These are phyloP conservation scores for Boloria euphrosyne DNA, from an alignment of 2,888 invertebrate genomes.

Conservation along the genomic window DNA sequence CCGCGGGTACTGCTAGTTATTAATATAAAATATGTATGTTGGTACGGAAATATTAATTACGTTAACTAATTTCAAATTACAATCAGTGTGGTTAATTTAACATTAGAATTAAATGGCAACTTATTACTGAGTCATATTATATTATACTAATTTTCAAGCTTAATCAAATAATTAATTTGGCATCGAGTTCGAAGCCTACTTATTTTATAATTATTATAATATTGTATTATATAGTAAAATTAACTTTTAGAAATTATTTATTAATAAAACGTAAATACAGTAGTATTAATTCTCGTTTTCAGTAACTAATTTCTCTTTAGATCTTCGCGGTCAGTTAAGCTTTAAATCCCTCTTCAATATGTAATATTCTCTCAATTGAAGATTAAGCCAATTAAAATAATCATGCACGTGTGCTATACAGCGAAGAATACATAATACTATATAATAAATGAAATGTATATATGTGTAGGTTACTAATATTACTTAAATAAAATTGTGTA, in stretches of 20 bases:
- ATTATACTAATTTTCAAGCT: slow-evolving; percentile 3
- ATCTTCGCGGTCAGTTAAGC: slow-evolving; percentile 18
- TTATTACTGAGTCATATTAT: slow-evolving; percentile 8
- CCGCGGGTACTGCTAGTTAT: no score
- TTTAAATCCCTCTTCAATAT: slow-evolving; percentile 15
- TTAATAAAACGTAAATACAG: not conserved
- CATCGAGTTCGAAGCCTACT: not conserved
- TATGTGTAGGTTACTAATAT: no score
- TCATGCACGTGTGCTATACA: not conserved
- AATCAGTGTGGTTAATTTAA: slow-evolving; percentile 1
- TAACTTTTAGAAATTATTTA: not conserved
- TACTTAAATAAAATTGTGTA: no score
- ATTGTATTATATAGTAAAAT: not conserved
- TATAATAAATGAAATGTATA: no score
- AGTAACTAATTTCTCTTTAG: slow-evolving; percentile 18
- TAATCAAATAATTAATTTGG: slow-evolving; percentile 10
- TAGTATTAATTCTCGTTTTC: slow-evolving; percentile 9
- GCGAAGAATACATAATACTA: not conserved
- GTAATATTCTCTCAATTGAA: slow-evolving; percentile 10
- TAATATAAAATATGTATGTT: no score
- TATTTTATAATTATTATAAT: not conserved
- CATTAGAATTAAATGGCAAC: slow-evolving; percentile 7
- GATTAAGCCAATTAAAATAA: slow-evolving; percentile 21
- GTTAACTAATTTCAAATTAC: not conserved
- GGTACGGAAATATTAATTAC: no score